These are phyloP conservation scores for Lepeophtheirus salmonis DNA, from an alignment of 1,140 invertebrate species.

Conservation along the genomic window DNA sequence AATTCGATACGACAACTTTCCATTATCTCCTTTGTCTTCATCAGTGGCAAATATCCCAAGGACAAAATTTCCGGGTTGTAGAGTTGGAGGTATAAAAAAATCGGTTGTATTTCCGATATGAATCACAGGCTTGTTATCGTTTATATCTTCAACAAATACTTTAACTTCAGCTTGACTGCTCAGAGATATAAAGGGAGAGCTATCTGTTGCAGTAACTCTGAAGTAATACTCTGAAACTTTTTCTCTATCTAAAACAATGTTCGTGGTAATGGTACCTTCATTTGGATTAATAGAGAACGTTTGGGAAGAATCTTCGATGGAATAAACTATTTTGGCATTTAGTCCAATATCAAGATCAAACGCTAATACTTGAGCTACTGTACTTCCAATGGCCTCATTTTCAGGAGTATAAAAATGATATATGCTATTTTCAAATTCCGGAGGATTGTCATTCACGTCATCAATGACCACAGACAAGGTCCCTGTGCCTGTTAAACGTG, in stretches of 20 bases:
- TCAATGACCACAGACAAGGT: constrained; percentile 67
- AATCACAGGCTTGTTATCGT: constrained; percentile 57
- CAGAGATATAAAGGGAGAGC: constrained; percentile 16
- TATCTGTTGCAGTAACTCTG: constrained; percentile 60
- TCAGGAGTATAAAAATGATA: constrained; percentile 22
- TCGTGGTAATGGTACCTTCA: constrained; percentile 52
- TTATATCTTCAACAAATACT: constrained; percentile 55
- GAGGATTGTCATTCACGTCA: constrained; percentile 41
- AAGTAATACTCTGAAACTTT: constrained; percentile 50
- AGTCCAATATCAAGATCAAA: not conserved
- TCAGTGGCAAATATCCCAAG: constrained; percentile 66
- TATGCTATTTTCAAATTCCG: constrained; percentile 25
- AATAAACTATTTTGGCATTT: constrained; percentile 10
- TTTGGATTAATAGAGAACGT: constrained; percentile 47
- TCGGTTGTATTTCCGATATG: constrained; percentile 1
- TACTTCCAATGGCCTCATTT: constrained; percentile 18
- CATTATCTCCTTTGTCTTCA: constrained; percentile 54
- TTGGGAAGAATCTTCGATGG: constrained; percentile 45
- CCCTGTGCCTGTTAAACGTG: constrained; percentile 61
- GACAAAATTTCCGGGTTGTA: constrained; percentile 45
- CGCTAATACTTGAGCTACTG: not conserved
- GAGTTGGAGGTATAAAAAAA: constrained; percentile 3
- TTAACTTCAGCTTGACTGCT: constrained; percentile 47
- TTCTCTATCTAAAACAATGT: constrained; percentile 54
- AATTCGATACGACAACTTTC: constrained; percentile 52